Evolutionary conservation across 2,888 invertebrate species (phyloP).

Genomic region (Polydrusus tereticollis): DNA sequence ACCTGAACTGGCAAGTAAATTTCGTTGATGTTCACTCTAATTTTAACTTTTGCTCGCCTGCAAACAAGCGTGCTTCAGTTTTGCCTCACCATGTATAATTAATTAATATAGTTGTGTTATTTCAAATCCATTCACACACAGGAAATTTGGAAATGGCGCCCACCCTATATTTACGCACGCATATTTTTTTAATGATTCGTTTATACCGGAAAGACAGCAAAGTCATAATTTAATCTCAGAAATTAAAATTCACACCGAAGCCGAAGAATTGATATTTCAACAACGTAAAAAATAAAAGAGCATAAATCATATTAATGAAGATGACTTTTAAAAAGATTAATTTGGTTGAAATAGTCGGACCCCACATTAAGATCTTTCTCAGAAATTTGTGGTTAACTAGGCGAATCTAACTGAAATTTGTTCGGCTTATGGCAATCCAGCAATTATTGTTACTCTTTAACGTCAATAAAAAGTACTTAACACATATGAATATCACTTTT

Average conservation of each 20-base stretch:
- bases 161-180: too few species aligned
- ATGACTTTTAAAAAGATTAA: conserved; percentile 41
- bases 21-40: too few species aligned
- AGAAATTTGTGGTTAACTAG: conserved; percentile 39
- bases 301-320: conserved; percentile 45
- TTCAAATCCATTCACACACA: too few species aligned
- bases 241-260: conserved; percentile 22
- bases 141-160: too few species aligned
- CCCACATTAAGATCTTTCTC: conserved; percentile 39
- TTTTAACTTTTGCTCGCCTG: too few species aligned
- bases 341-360: conserved; percentile 23
- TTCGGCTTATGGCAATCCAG: conserved; percentile 27
- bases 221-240: conserved; percentile 1
- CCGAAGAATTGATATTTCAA: conserved; percentile 33
- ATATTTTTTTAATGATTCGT: too few species aligned
- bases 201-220: not conserved
- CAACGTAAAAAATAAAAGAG: conserved; percentile 30
- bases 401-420: conserved; percentile 44
- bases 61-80: too few species aligned
- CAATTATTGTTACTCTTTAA: conserved; percentile 22
- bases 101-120: too few species aligned
- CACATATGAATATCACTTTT: conserved; percentile 6
- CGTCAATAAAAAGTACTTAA: conserved; percentile 31
- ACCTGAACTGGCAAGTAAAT: too few species aligned
- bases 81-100: too few species aligned